Conservation (phyloP, 2,113 vertebrate genomes). For the Potamarius usumacintae region DNA sequence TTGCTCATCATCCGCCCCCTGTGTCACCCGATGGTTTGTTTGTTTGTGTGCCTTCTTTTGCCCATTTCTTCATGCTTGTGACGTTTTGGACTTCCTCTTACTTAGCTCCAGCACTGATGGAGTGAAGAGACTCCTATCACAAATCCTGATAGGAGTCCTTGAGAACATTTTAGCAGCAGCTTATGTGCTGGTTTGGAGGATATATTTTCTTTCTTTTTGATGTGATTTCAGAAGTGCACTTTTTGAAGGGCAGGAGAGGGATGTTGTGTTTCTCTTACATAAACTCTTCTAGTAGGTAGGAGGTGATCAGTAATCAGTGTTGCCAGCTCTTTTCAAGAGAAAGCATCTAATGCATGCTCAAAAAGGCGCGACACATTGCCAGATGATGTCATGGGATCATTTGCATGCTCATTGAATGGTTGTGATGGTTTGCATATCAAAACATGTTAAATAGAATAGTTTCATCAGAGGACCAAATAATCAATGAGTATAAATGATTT, state of each 20-base stretch:
- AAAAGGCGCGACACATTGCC: background rate
- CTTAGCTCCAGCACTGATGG: background rate
- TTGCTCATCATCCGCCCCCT: conserved; percentile 47
- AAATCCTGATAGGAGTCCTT: background rate
- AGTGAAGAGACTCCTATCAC: background rate
- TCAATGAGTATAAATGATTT: background rate
- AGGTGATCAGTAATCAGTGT: background rate
- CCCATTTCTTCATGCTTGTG: conserved; percentile 32
- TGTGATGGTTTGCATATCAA: background rate
- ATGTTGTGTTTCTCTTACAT: background rate
- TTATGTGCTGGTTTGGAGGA: background rate
- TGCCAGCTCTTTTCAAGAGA: background rate
- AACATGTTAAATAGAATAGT: background rate
- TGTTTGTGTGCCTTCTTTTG: conserved; percentile 32
- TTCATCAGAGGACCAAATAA: background rate
- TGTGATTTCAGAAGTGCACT: background rate
- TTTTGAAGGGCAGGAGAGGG: background rate
- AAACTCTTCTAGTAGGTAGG: background rate
- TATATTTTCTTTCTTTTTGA: background rate
- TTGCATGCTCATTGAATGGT: background rate
- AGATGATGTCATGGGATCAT: background rate
- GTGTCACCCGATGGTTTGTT: conserved; percentile 44
- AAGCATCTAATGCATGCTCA: background rate
- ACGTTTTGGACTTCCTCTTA: conserved; percentile 16
- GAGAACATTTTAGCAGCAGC: background rate